Base-by-base conservation (phyloP, 2,797 vertebrate species). In the Tarsius wallacei region DNA sequence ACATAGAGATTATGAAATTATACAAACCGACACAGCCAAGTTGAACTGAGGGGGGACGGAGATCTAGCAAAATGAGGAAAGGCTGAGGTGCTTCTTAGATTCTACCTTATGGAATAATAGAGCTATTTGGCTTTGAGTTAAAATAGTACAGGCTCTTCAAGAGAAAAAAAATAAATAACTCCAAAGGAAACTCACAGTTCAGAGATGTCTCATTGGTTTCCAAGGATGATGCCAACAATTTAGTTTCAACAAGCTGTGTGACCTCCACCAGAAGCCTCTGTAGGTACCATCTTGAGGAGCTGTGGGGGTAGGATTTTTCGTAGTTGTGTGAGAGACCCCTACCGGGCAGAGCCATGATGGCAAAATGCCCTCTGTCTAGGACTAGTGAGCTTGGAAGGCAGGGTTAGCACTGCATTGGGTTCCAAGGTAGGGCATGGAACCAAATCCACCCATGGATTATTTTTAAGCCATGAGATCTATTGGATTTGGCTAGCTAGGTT, bases 241-340 rank as follows among this genome's bases (percentile, higher is more conserved):
- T 42, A 57, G 2, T 31, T 76, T 76, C 36, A 74, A 76, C 5
- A 51, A 13, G 3, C 31, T 42, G 24, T 1, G 33, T 3, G 31
- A 6, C 6, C 31, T 64, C 15, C 7, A 12, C 22, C 11, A 61
- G 70, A 59, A 64, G 24, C 47, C 19, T 73, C 42, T 19, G 5
- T 24, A 36, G 12, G 3, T 31, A 26, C 7, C 19, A 28, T 13
- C 24, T 7, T 24, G 8, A 4, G 59, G 15, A 55, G 19, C 2
- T 49, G 7, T 53, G 4, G 7, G 15, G 28, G 4, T 24, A 5
- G 17, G 8, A 22, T 12, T 12, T 57, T 1, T 19, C 36, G 31
- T 24, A 26, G 10, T 28, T 16, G 14, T 10, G 1, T 3, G 1
- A 47, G 8, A 8, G 1, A 22, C 9, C 13, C 15, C 16, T 11